Percentiles rank a stretch among this genome's conserved stretches.
These are phyloP conservation scores for Pterostichus niger DNA, from an alignment of 2,888 invertebrate genomes.

Conservation along the genomic window DNA sequence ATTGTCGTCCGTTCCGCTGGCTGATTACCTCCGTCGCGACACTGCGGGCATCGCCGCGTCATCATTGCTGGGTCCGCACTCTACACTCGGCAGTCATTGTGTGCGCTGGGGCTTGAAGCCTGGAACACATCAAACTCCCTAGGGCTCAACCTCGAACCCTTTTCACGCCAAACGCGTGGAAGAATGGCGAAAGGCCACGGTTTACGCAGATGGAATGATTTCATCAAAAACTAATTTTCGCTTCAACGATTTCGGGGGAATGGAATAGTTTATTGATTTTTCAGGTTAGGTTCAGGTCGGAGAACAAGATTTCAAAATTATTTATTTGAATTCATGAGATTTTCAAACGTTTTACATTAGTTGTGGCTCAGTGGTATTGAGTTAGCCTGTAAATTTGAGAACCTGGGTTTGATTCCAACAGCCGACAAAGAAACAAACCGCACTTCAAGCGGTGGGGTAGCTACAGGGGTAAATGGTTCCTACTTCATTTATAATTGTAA, in stretches of 20 bases:
- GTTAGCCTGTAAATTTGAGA: too few species aligned
- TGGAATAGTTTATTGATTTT: constrained; percentile 48
- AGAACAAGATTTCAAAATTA: too few species aligned
- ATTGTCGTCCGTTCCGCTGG: neutral
- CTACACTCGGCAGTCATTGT: neutral
- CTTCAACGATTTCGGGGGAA: constrained; percentile 44
- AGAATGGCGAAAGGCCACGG: constrained; percentile 45
- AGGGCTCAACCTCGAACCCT: constrained; percentile 36
- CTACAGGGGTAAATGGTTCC: too few species aligned
- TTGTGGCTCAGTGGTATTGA: too few species aligned
- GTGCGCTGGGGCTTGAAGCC: neutral
- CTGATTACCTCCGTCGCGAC: neutral
- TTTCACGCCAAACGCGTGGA: constrained; percentile 24
- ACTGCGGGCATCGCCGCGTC: neutral
- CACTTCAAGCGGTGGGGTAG: too few species aligned
- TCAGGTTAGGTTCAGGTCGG: neutral
- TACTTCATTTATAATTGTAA: too few species aligned
- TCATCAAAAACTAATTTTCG: constrained; percentile 64
- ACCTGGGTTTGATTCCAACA: too few species aligned
- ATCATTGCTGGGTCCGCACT: neutral
- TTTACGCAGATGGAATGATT: constrained; percentile 63
- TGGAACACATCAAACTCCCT: too few species aligned
- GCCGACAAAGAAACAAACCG: too few species aligned
- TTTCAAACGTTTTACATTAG: too few species aligned
- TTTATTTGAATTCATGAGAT: too few species aligned